These are phyloP conservation scores for Hipparchia semele DNA, from an alignment of 2,888 invertebrate species.

Conservation along the genomic window DNA sequence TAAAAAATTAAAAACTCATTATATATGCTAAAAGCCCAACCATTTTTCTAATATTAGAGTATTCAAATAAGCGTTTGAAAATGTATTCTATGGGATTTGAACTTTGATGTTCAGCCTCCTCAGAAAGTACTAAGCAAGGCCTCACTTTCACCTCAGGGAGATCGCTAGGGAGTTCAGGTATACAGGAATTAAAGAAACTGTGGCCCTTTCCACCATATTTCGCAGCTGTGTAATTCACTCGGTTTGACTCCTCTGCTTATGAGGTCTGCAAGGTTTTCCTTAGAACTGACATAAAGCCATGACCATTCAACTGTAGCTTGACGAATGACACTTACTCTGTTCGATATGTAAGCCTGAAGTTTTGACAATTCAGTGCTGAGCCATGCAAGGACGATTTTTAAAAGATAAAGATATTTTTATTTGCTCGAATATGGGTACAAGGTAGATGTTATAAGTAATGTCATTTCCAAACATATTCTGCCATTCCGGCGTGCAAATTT, in stretches of 20 bases:
- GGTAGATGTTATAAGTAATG: no score
- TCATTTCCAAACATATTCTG: no score
- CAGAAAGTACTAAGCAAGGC: not conserved
- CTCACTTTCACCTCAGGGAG: not conserved
- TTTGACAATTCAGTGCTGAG: not conserved
- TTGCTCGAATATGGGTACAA: no score
- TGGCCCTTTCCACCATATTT: not conserved
- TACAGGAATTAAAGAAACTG: not conserved
- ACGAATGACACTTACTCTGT: not conserved
- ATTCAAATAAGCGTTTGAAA: not conserved
- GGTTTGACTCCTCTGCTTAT: not conserved
- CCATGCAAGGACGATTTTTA: conserved; percentile 1
- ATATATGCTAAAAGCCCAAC: not conserved
- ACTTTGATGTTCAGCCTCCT: not conserved
- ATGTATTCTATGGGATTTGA: not conserved
- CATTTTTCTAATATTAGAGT: not conserved
- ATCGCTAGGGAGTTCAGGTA: not conserved
- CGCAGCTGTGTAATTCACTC: no score
- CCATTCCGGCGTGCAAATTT: no score
- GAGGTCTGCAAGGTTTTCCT: not conserved
- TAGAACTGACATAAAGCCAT: not conserved
- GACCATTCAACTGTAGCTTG: not conserved
- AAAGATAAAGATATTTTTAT: no score
- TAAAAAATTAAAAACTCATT: no score
- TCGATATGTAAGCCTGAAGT: not conserved